Evolutionary conservation across 2,888 invertebrate genomes (phyloP).

Genomic region (Shargacucullia verbasci): DNA sequence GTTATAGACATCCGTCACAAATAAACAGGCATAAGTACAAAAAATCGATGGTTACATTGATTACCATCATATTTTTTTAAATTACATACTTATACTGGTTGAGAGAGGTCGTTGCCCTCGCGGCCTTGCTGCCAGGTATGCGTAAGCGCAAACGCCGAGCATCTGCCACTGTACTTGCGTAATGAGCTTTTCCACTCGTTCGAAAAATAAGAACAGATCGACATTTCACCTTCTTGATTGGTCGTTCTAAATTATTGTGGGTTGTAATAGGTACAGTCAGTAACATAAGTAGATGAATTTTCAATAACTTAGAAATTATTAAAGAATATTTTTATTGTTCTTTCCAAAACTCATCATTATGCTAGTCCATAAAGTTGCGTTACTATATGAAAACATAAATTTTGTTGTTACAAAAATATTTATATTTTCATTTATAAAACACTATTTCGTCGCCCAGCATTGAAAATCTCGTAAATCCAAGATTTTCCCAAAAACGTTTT

Average conservation of each 20-base stretch:
- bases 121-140: slow-evolving; percentile 55
- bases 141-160: slow-evolving; percentile 40
- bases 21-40: slow-evolving; percentile 38
- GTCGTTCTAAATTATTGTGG: slow-evolving; percentile 20
- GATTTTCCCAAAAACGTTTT: too few species aligned
- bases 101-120: slow-evolving; percentile 38
- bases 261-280: too few species aligned
- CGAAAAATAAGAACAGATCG: slow-evolving; percentile 18
- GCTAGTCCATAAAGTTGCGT: too few species aligned
- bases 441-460: too few species aligned
- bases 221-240: slow-evolving; percentile 26
- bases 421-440: too few species aligned
- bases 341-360: too few species aligned
- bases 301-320: too few species aligned
- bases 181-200: slow-evolving; percentile 50
- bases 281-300: too few species aligned
- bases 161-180: slow-evolving; percentile 56
- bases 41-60: slow-evolving; percentile 51
- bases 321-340: too few species aligned
- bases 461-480: too few species aligned
- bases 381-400: too few species aligned
- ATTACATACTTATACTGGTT: slow-evolving; percentile 45
- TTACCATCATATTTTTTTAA: slow-evolving; percentile 42
- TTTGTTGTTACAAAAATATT: too few species aligned
- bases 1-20: slow-evolving; percentile 30